Conservation (phyloP, 2,888 invertebrate genomes). For the Metopia argyrocephala region DNA sequence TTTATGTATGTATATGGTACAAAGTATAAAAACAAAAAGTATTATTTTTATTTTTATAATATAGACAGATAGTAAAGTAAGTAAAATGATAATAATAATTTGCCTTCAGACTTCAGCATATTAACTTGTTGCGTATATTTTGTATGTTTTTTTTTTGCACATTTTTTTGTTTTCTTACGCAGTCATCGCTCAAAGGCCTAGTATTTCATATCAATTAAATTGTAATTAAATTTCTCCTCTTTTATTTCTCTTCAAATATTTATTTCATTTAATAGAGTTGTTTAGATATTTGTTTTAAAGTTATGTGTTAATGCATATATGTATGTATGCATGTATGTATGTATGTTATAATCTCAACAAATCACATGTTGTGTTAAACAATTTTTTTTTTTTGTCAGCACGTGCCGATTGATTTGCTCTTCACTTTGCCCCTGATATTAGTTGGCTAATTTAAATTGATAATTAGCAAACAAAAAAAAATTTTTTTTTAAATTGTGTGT, state of each 20-base stretch:
- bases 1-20: background rate
- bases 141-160: too few relatives aligned
- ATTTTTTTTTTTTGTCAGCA: background rate
- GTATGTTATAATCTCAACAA: background rate
- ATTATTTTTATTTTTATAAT: too few relatives aligned
- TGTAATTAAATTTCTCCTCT: too few relatives aligned
- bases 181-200: background rate
- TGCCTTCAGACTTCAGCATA: background rate
- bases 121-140: conserved; percentile 20
- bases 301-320: too few relatives aligned
- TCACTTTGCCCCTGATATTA: background rate
- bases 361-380: background rate
- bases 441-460: background rate
- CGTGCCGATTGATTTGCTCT: background rate
- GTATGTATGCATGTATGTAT: too few relatives aligned
- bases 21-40: background rate
- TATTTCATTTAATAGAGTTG: background rate
- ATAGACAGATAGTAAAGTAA: too few relatives aligned
- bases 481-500: background rate
- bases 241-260: background rate
- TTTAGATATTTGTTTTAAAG: conserved; percentile 24
- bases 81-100: too few relatives aligned
- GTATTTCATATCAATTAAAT: conserved; percentile 7
- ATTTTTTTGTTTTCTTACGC: too few relatives aligned
- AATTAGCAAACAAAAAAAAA: conserved; percentile 1